Conservation (phyloP, 2,888 invertebrate species). For the Chrysomela aeneicollis region DNA sequence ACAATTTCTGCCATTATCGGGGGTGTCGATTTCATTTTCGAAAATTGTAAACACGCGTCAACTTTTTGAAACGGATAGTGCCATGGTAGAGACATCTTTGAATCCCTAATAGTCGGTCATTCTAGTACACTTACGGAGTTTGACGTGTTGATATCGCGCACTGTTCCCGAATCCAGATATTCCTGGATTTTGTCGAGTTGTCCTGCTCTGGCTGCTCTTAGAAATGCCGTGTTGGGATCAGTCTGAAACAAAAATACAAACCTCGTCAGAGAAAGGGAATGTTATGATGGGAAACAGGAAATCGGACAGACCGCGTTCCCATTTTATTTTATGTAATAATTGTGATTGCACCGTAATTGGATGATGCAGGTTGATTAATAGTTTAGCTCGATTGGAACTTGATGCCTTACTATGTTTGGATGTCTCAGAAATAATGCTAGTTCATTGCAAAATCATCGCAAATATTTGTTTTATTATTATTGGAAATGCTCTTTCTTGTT, state of each 20-base stretch:
- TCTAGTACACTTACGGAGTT: conserved; percentile 81
- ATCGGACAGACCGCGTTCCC: not conserved
- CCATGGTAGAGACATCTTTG: too few relatives aligned
- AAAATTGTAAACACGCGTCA: too few relatives aligned
- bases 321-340: not conserved
- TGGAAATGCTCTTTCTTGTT: too few relatives aligned
- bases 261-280: not conserved
- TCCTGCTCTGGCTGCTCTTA: conserved; percentile 96
- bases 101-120: too few relatives aligned
- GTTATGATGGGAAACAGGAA: not conserved
- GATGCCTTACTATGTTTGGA: too few relatives aligned
- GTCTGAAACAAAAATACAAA: conserved; percentile 69
- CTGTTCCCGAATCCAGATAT: conserved; percentile 83
- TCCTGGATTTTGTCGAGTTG: conserved; percentile 95
- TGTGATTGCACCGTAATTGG: not conserved
- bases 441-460: too few relatives aligned
- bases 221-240: conserved; percentile 96
- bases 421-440: too few relatives aligned
- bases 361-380: not conserved
- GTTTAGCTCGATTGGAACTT: not conserved
- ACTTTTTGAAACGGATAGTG: too few relatives aligned
- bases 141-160: conserved; percentile 96
- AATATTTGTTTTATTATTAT: too few relatives aligned
- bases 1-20: too few relatives aligned
- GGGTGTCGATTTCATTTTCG: too few relatives aligned